Evolutionary conservation across 2,888 invertebrate species (phyloP).

Genomic region (Schrankia costaestrigalis): DNA sequence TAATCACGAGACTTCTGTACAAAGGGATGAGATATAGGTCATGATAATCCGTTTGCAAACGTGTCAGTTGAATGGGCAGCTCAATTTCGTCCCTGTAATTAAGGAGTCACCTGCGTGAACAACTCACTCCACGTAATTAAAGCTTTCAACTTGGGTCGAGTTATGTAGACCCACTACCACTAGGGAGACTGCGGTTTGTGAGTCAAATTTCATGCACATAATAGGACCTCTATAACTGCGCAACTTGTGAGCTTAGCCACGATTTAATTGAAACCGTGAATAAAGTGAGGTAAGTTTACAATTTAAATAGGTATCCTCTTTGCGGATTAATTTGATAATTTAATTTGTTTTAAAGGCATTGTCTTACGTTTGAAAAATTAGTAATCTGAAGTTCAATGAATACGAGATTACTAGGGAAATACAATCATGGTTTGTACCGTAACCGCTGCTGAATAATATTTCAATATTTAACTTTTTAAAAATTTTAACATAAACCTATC

Average conservation of each 20-base stretch:
- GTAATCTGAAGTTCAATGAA: too few relatives aligned
- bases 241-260: constrained; percentile 63
- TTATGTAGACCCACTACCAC: constrained; percentile 67
- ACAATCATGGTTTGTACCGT: too few relatives aligned
- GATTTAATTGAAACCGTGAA: constrained; percentile 71
- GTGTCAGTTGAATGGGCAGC: constrained; percentile 75
- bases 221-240: constrained; percentile 66
- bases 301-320: constrained; percentile 41
- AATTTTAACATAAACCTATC: too few relatives aligned
- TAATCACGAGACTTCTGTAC: constrained; percentile 30
- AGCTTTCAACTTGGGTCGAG: constrained; percentile 74
- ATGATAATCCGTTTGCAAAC: constrained; percentile 72
- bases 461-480: too few relatives aligned
- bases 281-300: constrained; percentile 48
- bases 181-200: constrained; percentile 64
- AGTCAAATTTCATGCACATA: constrained; percentile 77
- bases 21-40: constrained; percentile 50
- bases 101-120: constrained; percentile 80
- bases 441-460: too few relatives aligned
- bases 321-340: constrained; percentile 36
- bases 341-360: constrained; percentile 27
- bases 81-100: constrained; percentile 74
- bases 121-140: constrained; percentile 76
- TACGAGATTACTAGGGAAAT: too few relatives aligned
- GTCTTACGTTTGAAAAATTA: too few relatives aligned